Conservation (phyloP, 2,113 vertebrate genomes). For the Steatornis caripensis region DNA sequence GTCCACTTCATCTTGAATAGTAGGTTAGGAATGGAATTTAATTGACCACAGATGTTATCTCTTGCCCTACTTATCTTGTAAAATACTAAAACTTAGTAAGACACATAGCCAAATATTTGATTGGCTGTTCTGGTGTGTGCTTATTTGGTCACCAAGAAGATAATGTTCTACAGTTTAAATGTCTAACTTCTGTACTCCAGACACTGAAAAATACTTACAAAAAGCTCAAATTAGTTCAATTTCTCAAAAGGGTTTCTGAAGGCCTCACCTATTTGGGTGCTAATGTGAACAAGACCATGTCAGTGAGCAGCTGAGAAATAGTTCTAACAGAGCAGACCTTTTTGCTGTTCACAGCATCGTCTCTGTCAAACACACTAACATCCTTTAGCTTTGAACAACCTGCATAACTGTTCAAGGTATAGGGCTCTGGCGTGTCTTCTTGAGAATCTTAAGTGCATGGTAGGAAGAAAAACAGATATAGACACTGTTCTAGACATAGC, state of each 20-base stretch:
- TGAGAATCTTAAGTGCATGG: background rate
- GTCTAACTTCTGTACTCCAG: background rate
- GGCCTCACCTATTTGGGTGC: background rate
- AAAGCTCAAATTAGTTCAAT: background rate
- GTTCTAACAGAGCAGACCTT: background rate
- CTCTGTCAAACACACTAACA: background rate
- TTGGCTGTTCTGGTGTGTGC: background rate
- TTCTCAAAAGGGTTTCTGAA: background rate
- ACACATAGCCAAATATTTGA: background rate
- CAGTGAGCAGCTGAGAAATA: background rate
- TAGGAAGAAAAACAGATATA: background rate
- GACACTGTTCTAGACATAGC: background rate
- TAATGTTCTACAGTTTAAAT: background rate
- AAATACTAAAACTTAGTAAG: background rate
- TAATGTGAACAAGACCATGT: background rate
- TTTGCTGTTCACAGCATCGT: background rate
- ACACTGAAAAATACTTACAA: background rate
- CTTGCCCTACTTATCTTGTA: background rate
- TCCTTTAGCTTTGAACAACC: background rate
- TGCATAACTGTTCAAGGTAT: background rate
- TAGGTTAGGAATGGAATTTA: background rate
- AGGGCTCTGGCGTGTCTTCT: background rate
- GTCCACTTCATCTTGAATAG: background rate
- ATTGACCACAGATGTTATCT: background rate
- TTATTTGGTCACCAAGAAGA: background rate